Evolutionary conservation across 2,113 vertebrate genomes (phyloP), one percentile per base, ranked within the genome.

Genomic region (Rhinoptilus africanus): DNA sequence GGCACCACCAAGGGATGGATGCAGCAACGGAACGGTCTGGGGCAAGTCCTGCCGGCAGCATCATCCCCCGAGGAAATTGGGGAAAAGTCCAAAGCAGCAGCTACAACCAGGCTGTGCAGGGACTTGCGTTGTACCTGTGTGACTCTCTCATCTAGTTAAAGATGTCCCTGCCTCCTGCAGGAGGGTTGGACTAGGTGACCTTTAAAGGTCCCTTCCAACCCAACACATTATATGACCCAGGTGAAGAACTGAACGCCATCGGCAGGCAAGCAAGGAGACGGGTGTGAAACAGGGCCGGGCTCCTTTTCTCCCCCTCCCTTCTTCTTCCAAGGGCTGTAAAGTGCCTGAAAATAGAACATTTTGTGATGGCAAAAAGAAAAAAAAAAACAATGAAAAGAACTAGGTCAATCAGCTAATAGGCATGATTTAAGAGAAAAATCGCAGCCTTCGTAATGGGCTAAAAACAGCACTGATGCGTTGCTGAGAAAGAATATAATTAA

Each of bases 401-500:
- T 97, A 97, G 97, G 98, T 98, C 98, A 98, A 98, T 97, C 97
- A 98, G 97, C 97, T 97, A 97, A 97, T 64, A 80, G 94, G 95
- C 92, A 16, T 97, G 97, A 98, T 96, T 98, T 97, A 97, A 97
- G 97, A 94, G 97, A 97, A 98, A 94, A 97, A 97, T 97, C 90
- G 54, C 95, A 67, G 97, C 79, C 66, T 97, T 98, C 41, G 97
- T 96, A 98, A 98, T 87, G 96, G 94, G 97, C 98, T 98, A 98
- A 98, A 98, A 98, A 97, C 97, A 28, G 97, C 75, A 75, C 97
- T 93, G 95, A 88, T 97, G 97, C 91, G 73, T 87, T 94, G 97
- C 97, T 8, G 97, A 97, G 96, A 98, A 97, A 75, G 97, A 98
- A 98, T 92, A 98, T 97, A 98, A 98, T 98, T 98, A 98, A 97